phyloP scores from a whole-genome alignment of 2,797 vertebrate genomes.

The Merluccius polli region DNA sequence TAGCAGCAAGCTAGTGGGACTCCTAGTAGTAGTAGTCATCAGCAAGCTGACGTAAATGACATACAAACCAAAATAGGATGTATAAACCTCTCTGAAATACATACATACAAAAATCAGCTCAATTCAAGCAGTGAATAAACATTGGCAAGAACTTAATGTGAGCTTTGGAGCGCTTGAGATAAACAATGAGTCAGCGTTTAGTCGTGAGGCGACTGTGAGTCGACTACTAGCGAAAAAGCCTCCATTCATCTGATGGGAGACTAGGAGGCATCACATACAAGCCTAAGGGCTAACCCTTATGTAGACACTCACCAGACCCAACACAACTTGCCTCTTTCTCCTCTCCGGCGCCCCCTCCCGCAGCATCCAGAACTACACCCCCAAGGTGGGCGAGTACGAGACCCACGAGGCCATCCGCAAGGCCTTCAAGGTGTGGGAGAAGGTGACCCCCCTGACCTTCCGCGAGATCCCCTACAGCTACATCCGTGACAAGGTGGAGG shows the following conservation, averaged over 20 bases:
- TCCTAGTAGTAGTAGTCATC: neutral
- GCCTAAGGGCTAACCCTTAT: neutral
- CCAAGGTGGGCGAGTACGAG: constrained; percentile 87
- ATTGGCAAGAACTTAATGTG: neutral
- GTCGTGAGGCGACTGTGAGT: neutral
- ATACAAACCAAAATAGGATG: neutral
- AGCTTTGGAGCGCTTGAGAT: neutral
- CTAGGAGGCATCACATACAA: no score
- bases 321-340: neutral
- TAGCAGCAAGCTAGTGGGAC: neutral
- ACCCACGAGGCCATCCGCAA: constrained; percentile 83
- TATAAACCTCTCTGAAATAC: neutral
- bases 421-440: constrained; percentile 86
- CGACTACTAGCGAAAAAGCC: neutral
- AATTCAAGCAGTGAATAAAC: neutral
- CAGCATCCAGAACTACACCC: constrained; percentile 95
- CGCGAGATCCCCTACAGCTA: constrained; percentile 83
- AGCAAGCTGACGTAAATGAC: neutral
- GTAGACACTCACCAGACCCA: neutral
- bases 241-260: neutral
- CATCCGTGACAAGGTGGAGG: constrained; percentile 78
- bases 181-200: neutral
- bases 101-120: neutral
- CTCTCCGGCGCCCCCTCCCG: neutral
- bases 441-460: constrained; percentile 81